These are phyloP conservation scores for Bergia puertoricense DNA, from an alignment of 92 coral and sea anemone species.

Conservation along the genomic window DNA sequence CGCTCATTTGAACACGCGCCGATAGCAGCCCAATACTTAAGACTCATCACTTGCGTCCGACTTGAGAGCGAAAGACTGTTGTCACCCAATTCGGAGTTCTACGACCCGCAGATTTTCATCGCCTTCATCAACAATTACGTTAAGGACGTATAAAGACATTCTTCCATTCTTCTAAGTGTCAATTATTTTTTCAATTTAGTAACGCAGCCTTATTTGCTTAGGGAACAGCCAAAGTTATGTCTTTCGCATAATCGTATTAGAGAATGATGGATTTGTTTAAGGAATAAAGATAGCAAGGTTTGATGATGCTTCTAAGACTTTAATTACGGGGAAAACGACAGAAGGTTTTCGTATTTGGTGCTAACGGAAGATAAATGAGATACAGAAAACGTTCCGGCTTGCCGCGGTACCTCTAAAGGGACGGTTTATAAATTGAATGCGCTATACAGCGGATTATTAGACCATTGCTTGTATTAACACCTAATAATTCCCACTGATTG, in stretches of 20 bases:
- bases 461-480: conserved; percentile 52
- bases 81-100: conserved; percentile 42
- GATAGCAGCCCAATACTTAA: not conserved
- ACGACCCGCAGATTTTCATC: conserved; percentile 34
- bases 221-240: conserved; percentile 40
- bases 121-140: conserved; percentile 27
- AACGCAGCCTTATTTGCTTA: conserved; percentile 44
- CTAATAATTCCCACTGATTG: conserved; percentile 53
- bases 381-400: not conserved
- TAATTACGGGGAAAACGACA: not conserved
- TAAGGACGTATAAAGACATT: not conserved
- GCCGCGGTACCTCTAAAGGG: conserved; percentile 33
- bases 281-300: not conserved
- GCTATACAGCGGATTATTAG: conserved; percentile 45
- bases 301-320: not conserved
- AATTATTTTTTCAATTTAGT: conserved; percentile 8
- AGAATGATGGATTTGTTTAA: conserved; percentile 41
- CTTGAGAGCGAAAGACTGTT: conserved; percentile 21
- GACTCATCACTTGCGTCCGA: conserved; percentile 14
- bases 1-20: conserved; percentile 26
- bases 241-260: conserved; percentile 62
- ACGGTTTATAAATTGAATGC: conserved; percentile 44
- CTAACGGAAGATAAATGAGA: conserved; percentile 42
- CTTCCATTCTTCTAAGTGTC: not conserved
- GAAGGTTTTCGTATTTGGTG: conserved; percentile 26